A percentile compares a stretch with the other conserved stretches of the same genome.
phyloP scores from a whole-genome alignment of 2,888 invertebrate genomes.

The Andricus quercusramuli region DNA sequence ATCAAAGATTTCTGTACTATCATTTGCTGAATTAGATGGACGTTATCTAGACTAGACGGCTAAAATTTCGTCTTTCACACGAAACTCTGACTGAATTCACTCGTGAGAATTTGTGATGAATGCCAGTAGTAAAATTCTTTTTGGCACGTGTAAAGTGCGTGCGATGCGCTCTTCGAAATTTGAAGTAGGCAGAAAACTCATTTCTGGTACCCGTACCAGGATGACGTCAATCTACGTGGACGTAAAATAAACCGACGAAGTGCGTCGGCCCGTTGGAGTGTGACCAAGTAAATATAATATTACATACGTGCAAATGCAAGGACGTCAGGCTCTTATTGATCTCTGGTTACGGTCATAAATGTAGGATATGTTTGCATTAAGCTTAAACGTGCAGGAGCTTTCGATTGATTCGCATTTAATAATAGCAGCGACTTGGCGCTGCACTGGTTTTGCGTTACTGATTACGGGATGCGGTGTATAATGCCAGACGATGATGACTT shows the following conservation, averaged over 20 bases:
- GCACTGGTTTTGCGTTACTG: conserved; percentile 6
- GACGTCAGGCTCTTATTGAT: neutral
- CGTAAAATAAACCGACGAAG: conserved; percentile 14
- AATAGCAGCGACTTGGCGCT: conserved; percentile 12
- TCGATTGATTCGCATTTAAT: neutral
- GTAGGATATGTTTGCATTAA: neutral
- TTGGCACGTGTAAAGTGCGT: conserved; percentile 4
- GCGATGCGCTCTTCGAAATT: neutral
- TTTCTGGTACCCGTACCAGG: neutral
- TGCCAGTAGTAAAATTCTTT: conserved; percentile 6
- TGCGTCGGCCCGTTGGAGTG: conserved; percentile 17
- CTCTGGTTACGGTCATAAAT: conserved; percentile 6
- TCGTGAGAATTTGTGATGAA: neutral
- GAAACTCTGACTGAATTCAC: neutral
- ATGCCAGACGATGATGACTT: conserved; percentile 29
- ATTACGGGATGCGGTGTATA: conserved; percentile 30
- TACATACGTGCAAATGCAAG: conserved; percentile 3
- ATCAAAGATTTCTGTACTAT: no score
- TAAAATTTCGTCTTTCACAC: neutral
- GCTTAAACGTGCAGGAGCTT: neutral
- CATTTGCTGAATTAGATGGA: neutral
- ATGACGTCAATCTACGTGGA: neutral
- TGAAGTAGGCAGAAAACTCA: neutral
- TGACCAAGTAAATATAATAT: conserved; percentile 30
- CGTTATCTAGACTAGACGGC: neutral